These are phyloP conservation scores for Lasioglossum leucozonium DNA, from an alignment of 2,888 invertebrate genomes.

Conservation along the genomic window DNA sequence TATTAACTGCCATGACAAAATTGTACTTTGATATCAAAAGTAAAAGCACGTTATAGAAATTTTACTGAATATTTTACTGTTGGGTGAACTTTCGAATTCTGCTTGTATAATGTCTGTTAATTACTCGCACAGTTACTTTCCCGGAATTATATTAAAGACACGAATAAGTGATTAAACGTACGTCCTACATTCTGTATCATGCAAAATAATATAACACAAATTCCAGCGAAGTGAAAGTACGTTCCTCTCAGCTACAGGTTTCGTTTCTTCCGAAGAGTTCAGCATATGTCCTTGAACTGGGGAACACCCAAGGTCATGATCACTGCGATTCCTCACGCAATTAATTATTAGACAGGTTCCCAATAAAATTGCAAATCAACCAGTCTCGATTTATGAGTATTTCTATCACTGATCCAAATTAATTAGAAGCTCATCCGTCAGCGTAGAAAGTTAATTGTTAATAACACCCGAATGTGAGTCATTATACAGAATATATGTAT, in stretches of 20 bases:
- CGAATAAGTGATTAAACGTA: background rate
- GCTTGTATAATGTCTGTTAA: background rate
- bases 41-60: background rate
- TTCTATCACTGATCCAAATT: background rate
- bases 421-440: background rate
- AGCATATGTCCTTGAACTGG: slow-evolving; percentile 15
- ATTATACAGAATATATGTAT: background rate
- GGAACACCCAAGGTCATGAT: slow-evolving; percentile 20
- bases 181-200: background rate
- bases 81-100: background rate
- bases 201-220: background rate
- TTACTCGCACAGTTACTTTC: background rate
- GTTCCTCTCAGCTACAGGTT: background rate
- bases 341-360: background rate
- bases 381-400: background rate
- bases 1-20: too few relatives aligned
- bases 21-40: background rate
- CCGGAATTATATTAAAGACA: background rate
- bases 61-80: background rate
- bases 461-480: background rate
- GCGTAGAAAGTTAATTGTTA: background rate
- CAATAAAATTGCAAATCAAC: background rate
- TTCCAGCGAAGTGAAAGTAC: slow-evolving; percentile 26
- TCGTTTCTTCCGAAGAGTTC: background rate
- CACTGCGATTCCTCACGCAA: background rate